Conservation (phyloP, 2,888 invertebrate species). For the Deilephila elpenor region DNA sequence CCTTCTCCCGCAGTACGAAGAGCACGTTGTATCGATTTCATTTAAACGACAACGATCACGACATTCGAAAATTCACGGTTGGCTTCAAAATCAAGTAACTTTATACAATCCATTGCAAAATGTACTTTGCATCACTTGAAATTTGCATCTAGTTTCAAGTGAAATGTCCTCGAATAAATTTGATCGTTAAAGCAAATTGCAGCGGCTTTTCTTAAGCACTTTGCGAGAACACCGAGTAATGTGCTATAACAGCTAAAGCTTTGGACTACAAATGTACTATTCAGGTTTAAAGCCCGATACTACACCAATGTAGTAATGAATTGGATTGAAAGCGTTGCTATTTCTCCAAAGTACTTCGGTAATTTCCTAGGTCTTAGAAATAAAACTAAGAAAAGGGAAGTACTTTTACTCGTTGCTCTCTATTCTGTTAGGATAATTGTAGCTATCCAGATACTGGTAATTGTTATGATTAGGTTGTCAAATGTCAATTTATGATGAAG, state of each 20-base stretch:
- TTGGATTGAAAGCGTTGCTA: not conserved
- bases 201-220: constrained; percentile 28
- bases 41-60: not conserved
- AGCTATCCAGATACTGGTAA: too few species aligned
- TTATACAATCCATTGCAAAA: constrained; percentile 40
- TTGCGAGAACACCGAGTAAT: constrained; percentile 22
- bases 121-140: constrained; percentile 40
- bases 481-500: too few species aligned
- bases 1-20: not conserved
- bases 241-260: constrained; percentile 8
- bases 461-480: too few species aligned
- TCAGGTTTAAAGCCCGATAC: not conserved
- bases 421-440: not conserved
- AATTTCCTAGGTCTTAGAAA: not conserved
- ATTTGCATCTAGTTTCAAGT: constrained; percentile 41
- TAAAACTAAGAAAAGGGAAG: not conserved
- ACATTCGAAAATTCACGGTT: not conserved
- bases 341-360: not conserved
- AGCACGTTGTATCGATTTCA: not conserved
- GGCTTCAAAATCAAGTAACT: not conserved
- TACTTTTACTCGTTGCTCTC: not conserved
- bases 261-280: constrained; percentile 8
- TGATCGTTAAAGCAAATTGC: constrained; percentile 31
- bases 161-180: constrained; percentile 28
- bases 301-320: not conserved